Base-by-base conservation (phyloP, 1,140 invertebrate species). In the Calephelis virginiensis region DNA sequence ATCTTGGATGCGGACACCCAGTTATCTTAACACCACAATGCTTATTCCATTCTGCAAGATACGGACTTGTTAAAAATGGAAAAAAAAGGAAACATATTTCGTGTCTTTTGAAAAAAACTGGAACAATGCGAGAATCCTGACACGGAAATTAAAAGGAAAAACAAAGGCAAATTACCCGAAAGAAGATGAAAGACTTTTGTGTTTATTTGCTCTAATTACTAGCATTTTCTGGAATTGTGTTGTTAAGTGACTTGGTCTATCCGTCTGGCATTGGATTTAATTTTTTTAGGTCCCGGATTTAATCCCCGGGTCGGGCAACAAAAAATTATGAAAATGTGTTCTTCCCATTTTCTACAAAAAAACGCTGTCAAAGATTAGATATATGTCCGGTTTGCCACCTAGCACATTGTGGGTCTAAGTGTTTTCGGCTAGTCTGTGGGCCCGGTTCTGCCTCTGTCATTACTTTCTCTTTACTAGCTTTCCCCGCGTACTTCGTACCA, bases 141-240 rank as follows among this genome's bases (percentile, higher is more conserved):
- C 75, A 68, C 76, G 82, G 81, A 84, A 88, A 86, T 86, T 89
- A 85, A 84, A 88, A 85, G 71, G 66, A 82, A 78, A 79, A 86
- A 88, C 81, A 88, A 85, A 85, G 81, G 78, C 76, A 84, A 85
- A 88, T 85, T 82, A 76, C 67, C 80, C 75, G 82, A 81, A 78
- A 82, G 76, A 80, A 74, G 76, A 79, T 73, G 73, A 78, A 68
- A 70, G 67, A 67, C 75, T 69, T 70, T 46, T 64, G 68, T 68
- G 69, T 66, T 73, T 80, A 77, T 83, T 82, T 71, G 64, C 76
- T 78, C 66, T 82, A 82, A 85, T 81, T 76, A 77, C 73, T 59
- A 78, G 68, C 70, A 70, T 72, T 78, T 80, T 79, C 12, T 28
- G 68, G 67, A 68, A 40, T 60, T 50, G 46, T 61, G 53, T 45